These are phyloP conservation scores for Eleginops maclovinus DNA, from an alignment of 2,113 vertebrate species.

Conservation along the genomic window DNA sequence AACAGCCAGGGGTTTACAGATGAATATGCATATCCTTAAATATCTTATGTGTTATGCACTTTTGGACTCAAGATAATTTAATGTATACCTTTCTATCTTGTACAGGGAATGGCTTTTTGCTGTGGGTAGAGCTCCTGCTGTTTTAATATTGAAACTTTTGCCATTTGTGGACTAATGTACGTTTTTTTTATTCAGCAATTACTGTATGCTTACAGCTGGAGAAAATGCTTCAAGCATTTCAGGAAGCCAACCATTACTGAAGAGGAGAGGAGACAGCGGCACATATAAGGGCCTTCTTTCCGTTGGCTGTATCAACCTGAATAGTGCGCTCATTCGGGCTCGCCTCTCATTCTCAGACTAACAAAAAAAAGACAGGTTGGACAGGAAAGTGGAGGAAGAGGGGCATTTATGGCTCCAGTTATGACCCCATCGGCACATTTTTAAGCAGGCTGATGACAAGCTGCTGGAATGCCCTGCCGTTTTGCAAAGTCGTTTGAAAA, in stretches of 20 bases:
- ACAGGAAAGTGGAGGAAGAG: constrained; percentile 59
- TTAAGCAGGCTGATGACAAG: constrained; percentile 75
- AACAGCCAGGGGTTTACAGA: not conserved
- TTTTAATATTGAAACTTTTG: not conserved
- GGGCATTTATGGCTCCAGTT: constrained; percentile 72
- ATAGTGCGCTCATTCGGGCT: constrained; percentile 18
- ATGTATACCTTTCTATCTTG: not conserved
- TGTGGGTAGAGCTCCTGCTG: not conserved
- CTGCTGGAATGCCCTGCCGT: constrained; percentile 65
- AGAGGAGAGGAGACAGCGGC: not conserved
- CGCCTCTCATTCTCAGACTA: constrained; percentile 25
- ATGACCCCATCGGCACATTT: constrained; percentile 77
- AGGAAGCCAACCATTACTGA: not conserved
- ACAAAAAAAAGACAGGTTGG: constrained; percentile 47
- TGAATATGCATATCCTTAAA: constrained; percentile 14
- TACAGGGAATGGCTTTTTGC: not conserved
- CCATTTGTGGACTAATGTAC: not conserved
- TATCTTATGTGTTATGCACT: not conserved
- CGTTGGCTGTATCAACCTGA: not conserved
- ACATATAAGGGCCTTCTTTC: constrained; percentile 6
- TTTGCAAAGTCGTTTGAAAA: constrained; percentile 76
- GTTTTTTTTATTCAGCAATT: constrained; percentile 6
- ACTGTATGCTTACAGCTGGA: not conserved
- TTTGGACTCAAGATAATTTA: not conserved
- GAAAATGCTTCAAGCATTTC: constrained; percentile 8